Percentiles rank a stretch among this genome's conserved stretches.
These are phyloP conservation scores for Trachelus stipa DNA, from an alignment of 2,888 invertebrate species.

Conservation along the genomic window DNA sequence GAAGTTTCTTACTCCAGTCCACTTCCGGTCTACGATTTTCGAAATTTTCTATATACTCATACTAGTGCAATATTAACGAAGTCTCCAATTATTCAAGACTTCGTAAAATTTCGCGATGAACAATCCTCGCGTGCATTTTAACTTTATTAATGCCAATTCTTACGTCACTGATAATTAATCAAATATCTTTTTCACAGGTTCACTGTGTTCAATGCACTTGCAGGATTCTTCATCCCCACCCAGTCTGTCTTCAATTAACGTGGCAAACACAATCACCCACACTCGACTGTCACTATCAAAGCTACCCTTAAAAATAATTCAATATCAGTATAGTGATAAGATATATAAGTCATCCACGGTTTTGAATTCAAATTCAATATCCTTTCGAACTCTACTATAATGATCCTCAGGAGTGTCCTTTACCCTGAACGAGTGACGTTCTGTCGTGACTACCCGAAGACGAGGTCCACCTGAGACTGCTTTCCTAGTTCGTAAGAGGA, in stretches of 20 bases:
- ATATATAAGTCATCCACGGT: neutral
- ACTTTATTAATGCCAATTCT: neutral
- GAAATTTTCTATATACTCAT: neutral
- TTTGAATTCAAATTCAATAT: neutral
- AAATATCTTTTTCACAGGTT: neutral
- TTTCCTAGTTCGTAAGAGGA: conserved; percentile 28
- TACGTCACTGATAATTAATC: neutral
- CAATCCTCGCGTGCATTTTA: neutral
- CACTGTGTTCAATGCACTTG: neutral
- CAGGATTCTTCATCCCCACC: neutral
- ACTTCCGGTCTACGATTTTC: conserved; percentile 5
- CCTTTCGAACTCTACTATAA: neutral
- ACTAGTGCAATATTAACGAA: neutral
- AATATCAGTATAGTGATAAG: neutral
- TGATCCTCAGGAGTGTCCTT: neutral
- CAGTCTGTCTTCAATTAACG: neutral
- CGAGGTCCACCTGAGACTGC: conserved; percentile 26
- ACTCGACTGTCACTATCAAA: neutral
- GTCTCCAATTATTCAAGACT: neutral
- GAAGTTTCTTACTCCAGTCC: neutral
- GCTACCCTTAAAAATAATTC: neutral
- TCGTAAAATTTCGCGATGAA: neutral
- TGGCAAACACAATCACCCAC: neutral
- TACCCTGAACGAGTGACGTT: neutral
- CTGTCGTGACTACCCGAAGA: conserved; percentile 16